A percentile compares a stretch with the other conserved stretches of the same genome.
phyloP scores from a whole-genome alignment of 92 coral and sea anemone genomes.

The Metridium senile region DNA sequence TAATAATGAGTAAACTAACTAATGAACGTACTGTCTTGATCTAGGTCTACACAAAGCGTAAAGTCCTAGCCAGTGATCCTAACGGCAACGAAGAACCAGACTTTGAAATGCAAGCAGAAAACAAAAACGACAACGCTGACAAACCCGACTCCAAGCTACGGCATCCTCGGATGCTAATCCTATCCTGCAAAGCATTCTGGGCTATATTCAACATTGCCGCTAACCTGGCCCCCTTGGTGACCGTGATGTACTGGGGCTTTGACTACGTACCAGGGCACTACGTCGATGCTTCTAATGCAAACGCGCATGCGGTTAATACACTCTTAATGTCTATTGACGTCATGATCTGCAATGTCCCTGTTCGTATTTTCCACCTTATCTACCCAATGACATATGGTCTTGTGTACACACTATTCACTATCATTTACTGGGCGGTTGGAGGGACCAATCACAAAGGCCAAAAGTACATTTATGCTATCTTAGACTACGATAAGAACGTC shows the following conservation, averaged over 20 bases:
- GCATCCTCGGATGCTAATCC: conserved; percentile 41
- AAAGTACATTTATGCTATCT: conserved; percentile 57
- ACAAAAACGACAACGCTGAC: not conserved
- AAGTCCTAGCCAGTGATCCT: conserved; percentile 29
- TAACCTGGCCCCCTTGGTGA: conserved; percentile 62
- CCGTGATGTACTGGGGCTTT: conserved; percentile 72
- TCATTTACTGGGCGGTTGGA: conserved; percentile 67
- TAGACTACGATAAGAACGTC: conserved; percentile 66
- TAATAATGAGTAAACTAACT: too few relatives aligned
- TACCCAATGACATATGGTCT: conserved; percentile 49
- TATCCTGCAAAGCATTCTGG: conserved; percentile 74
- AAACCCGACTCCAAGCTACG: conserved; percentile 18
- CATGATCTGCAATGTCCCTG: conserved; percentile 53
- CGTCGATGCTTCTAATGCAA: conserved; percentile 53
- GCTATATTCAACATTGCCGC: conserved; percentile 61
- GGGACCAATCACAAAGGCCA: conserved; percentile 64
- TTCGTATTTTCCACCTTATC: conserved; percentile 63
- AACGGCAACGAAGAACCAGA: conserved; percentile 37
- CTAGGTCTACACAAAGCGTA: conserved; percentile 1
- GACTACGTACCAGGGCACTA: conserved; percentile 46
- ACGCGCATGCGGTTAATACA: conserved; percentile 72
- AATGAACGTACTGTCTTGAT: too few relatives aligned
- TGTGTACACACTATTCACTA: conserved; percentile 55
- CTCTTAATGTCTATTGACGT: conserved; percentile 65
- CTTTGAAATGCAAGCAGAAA: conserved; percentile 5